Evolutionary conservation across 1,140 invertebrate species (phyloP), one percentile per base, ranked within the genome.

Genomic region (Armadillidium nasatum): DNA sequence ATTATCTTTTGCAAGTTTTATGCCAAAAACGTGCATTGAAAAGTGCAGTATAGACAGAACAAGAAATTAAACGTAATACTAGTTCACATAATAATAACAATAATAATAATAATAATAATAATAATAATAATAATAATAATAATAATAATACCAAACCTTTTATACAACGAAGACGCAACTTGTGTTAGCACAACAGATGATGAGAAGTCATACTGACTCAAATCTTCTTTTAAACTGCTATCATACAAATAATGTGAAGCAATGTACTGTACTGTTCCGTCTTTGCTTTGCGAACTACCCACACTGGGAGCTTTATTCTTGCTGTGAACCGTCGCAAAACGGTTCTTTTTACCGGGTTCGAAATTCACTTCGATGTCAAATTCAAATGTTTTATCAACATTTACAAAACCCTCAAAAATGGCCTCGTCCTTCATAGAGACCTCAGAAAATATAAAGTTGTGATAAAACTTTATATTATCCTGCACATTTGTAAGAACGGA

Each of bases 391-490:
- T 76, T 68, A 33, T 76, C 43, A n/a, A 23, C 33, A 21, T 76
- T 67, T 21, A 76, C 70, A 66, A 76, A 54, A n/a, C 50, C 15
- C 9, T 68, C 68, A 43, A 50, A 76, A 22, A 76, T 50, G 15
- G 74, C 74, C 21, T 76, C 74, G 13, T 66, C 74, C 70, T 76
- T 76, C 9, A 22, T 44, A 15, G 43, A 19, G 22, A 4, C 46
- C 33, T 76, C 54, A 13, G 67, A 44, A 43, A 76, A 76, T 11
- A 76, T 44, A 67, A 86, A 87, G 2, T 79, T 83, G 33, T 82
- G 82, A 80, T 85, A 87, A 79, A 87, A 86, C 78, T 86, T 87
- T 15, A 81, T 44, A 6, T 87, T 85, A 23, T 83, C 85, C 80
- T 87, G 86, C 7, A 86, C 86, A 72, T 85, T 84, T 66, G 83